Conservation (phyloP, 2,888 invertebrate genomes). For the Acanthococcus lagerstroemiae region DNA sequence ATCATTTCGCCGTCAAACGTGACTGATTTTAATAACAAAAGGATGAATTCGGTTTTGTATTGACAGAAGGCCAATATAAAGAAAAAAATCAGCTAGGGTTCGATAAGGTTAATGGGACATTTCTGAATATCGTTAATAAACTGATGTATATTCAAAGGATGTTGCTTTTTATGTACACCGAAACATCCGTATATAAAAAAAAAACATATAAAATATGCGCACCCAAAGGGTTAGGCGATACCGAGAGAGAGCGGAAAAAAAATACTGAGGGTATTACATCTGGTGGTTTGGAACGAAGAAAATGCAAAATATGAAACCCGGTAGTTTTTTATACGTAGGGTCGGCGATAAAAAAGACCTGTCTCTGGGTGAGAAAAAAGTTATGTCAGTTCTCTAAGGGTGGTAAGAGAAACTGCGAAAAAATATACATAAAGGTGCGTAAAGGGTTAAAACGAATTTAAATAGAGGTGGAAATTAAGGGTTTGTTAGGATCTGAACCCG, state of each 20-base stretch:
- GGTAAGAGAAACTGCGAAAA: slow-evolving; percentile 24
- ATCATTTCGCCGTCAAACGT: slow-evolving; percentile 28
- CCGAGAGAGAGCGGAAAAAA: slow-evolving; percentile 5
- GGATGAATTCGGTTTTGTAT: slow-evolving; percentile 28
- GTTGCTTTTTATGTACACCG: slow-evolving; percentile 21
- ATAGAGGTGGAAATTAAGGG: slow-evolving; percentile 30
- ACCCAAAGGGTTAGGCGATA: slow-evolving; percentile 20
- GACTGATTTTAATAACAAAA: slow-evolving; percentile 29
- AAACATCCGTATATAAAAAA: slow-evolving; percentile 23
- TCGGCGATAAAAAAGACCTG: slow-evolving; percentile 16
- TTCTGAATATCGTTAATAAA: slow-evolving; percentile 32
- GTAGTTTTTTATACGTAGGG: slow-evolving; percentile 19
- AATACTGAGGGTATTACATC: slow-evolving; percentile 27
- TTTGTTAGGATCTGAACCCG: slow-evolving; percentile 29
- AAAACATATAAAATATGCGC: slow-evolving; percentile 22
- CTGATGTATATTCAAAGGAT: slow-evolving; percentile 31
- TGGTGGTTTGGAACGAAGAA: slow-evolving; percentile 27
- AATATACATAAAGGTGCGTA: slow-evolving; percentile 28
- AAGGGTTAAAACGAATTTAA: slow-evolving; percentile 28
- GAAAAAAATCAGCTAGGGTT: slow-evolving; percentile 12
- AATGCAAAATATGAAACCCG: slow-evolving; percentile 30
- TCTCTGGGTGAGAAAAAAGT: slow-evolving; percentile 30
- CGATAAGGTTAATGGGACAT: slow-evolving; percentile 31
- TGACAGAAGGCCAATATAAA: slow-evolving; percentile 28
- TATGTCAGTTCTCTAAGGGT: slow-evolving; percentile 28